Evolutionary conservation across 2,888 invertebrate genomes (phyloP).

Genomic region (Orchesella flavescens): DNA sequence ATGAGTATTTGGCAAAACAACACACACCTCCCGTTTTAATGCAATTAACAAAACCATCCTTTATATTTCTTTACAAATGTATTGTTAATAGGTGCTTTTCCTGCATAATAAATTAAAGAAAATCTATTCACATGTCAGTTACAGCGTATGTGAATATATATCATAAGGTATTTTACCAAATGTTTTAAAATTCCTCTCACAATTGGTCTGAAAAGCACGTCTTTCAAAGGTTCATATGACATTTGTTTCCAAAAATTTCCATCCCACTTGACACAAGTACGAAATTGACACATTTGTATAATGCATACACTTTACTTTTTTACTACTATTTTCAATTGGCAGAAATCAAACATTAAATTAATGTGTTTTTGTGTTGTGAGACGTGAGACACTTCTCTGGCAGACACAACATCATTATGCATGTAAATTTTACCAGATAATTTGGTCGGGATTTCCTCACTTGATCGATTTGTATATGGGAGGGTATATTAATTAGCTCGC

Average conservation of each 20-base stretch:
- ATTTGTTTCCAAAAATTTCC: not conserved
- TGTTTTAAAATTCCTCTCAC: not conserved
- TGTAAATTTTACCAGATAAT: not conserved
- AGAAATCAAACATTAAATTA: not conserved
- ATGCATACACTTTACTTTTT: too few species aligned
- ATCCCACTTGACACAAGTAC: not conserved
- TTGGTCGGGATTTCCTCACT: too few species aligned
- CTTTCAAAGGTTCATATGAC: not conserved
- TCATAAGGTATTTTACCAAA: too few species aligned
- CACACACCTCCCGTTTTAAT: too few species aligned
- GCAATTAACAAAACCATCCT: too few species aligned
- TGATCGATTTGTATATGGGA: too few species aligned
- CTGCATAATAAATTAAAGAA: too few species aligned
- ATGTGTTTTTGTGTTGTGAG: not conserved
- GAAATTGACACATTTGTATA: not conserved
- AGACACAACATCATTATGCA: not conserved
- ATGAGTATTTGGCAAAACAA: too few species aligned
- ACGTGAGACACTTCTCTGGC: not conserved
- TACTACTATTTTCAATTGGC: not conserved
- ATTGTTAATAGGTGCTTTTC: too few species aligned
- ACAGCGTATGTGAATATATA: too few species aligned
- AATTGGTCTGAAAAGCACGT: not conserved
- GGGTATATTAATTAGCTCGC: not conserved
- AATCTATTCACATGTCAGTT: too few species aligned
- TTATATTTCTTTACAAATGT: too few species aligned